These are phyloP conservation scores for Drosophila histrio DNA, from an alignment of 2,888 invertebrate genomes.

Conservation along the genomic window DNA sequence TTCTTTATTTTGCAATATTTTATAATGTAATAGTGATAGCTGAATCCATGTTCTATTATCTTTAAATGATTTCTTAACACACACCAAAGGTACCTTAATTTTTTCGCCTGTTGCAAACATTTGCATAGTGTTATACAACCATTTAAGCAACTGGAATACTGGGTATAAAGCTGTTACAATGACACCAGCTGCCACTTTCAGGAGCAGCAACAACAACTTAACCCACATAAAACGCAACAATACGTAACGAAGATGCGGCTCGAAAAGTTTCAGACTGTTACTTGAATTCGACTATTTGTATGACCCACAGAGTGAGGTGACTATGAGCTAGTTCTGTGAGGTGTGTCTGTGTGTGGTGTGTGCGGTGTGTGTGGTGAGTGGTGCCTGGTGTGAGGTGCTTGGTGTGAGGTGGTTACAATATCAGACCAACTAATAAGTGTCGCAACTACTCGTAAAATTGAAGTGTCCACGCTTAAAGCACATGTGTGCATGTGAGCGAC, in stretches of 20 bases:
- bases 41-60: no score
- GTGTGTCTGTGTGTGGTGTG: background rate
- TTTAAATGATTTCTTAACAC: background rate
- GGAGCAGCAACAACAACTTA: slow-evolving; percentile 32
- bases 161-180: slow-evolving; percentile 15
- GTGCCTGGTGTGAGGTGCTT: background rate
- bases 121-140: background rate
- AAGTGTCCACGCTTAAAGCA: slow-evolving; percentile 43
- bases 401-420: slow-evolving; percentile 23
- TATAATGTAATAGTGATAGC: no score
- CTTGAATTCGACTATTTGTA: slow-evolving; percentile 16
- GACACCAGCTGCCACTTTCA: slow-evolving; percentile 38
- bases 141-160: background rate
- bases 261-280: slow-evolving; percentile 24
- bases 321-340: slow-evolving; percentile 8
- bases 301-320: slow-evolving; percentile 15
- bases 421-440: slow-evolving; percentile 53
- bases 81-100: background rate
- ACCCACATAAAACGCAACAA: slow-evolving; percentile 61
- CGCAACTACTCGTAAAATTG: slow-evolving; percentile 49
- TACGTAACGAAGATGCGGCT: slow-evolving; percentile 53
- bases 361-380: background rate
- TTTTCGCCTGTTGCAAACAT: background rate
- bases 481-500: slow-evolving; percentile 5
- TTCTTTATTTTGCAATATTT: no score